phyloP scores from a whole-genome alignment of 2,797 vertebrate species.

The Phoebastria nigripes region DNA sequence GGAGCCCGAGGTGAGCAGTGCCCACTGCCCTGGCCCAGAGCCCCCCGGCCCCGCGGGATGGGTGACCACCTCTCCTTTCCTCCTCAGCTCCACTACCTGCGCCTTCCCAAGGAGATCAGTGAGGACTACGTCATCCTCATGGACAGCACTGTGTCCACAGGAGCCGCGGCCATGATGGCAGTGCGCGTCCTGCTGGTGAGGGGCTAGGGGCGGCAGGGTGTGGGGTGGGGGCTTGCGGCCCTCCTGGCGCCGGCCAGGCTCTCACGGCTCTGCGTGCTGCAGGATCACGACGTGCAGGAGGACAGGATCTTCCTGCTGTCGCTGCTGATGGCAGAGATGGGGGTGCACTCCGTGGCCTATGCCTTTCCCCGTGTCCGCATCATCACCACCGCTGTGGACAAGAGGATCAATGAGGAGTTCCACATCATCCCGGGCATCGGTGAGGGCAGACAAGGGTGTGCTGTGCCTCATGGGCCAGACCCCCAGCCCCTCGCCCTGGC shows the following conservation, averaged over 20 bases:
- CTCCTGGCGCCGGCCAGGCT: accelerated
- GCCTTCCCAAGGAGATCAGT: conserved; percentile 88
- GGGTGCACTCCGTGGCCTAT: conserved; percentile 89
- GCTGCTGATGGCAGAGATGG: conserved; percentile 91
- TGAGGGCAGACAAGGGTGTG: conserved; percentile 45
- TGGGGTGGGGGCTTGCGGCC: accelerated
- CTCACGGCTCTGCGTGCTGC: accelerated
- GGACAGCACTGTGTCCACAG: conserved; percentile 92
- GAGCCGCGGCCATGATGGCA: conserved; percentile 90
- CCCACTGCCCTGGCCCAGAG: accelerated
- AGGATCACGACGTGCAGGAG: conserved; percentile 91
- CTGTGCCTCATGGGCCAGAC: accelerated
- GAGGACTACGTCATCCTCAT: conserved; percentile 92
- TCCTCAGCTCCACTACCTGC: conserved; percentile 86
- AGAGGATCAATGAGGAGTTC: conserved; percentile 89
- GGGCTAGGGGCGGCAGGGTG: accelerated
- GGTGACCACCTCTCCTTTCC: neutral
- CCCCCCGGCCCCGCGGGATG: accelerated
- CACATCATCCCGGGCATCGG: conserved; percentile 93
- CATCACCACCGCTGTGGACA: conserved; percentile 92
- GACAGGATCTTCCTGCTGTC: conserved; percentile 91
- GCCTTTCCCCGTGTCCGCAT: conserved; percentile 88
- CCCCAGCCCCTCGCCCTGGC: neutral
- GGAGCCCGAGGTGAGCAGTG: conserved; percentile 82
- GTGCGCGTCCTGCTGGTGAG: conserved; percentile 86